Base-by-base conservation (phyloP, 2,113 vertebrate species). In the Serranochromis macrocephalus region DNA sequence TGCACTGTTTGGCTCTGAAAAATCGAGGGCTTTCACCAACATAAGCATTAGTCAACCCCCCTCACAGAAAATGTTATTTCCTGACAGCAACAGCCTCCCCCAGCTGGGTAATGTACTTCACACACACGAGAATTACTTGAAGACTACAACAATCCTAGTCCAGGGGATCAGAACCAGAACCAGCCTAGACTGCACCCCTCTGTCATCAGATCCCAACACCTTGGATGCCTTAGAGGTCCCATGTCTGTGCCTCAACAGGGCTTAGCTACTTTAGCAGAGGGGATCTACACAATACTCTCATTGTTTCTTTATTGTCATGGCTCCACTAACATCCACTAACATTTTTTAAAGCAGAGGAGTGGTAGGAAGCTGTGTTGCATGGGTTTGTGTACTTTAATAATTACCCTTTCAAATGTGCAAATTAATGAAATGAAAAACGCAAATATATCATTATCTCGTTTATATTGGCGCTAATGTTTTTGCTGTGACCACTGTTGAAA, bases 51-150 rank as follows among this genome's bases (percentile, higher is more conserved):
- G 2, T 40, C 13, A 26, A 73, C 66, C 68, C 16, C 6, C 24
- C 4, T 49, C 26, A 78, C 2, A 78, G 24, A 31, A 47, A 49
- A 49, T 0, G 6, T 19, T 29, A 78, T 31, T 33, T 49, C 0
- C 73, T n/a, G 45, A 78, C 73, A 78, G 26, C 45, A 51, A 49
- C 45, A 51, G 73, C 73, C 73, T 31, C 26, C 26, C 10, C 26
- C 45, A 31, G 45, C 17, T 19, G 24, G 71, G 42, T 5, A n/a
- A 78, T 51, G 73, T 19, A n/a, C 45, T 78, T 31, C 24, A 78
- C 42, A 68, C 1, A 31, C 45, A 1, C 16, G 2, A 47, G 6
- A 75, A 75, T 29, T 75, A 75, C 4, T 75, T 75, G 42, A 29
- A 1, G 40, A 26, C 29, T 11, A 47, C 42, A 75, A 17, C 21